Conservation (phyloP, 2,888 invertebrate genomes). For the Acleris laterana region DNA sequence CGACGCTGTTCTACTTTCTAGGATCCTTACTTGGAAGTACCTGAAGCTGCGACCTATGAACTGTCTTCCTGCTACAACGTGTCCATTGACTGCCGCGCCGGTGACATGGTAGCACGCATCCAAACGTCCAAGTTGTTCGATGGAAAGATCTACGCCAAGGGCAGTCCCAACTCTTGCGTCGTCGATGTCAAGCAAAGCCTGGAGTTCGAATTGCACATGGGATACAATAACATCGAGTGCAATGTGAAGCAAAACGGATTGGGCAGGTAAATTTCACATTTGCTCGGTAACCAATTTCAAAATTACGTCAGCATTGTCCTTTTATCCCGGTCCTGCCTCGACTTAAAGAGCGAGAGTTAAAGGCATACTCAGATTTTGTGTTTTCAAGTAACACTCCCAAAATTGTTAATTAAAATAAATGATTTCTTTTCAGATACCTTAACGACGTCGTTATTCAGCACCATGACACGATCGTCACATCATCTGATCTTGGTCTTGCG, state of each 20-base stretch:
- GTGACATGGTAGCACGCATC: constrained; percentile 96
- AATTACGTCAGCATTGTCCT: no score
- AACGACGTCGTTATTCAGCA: constrained; percentile 98
- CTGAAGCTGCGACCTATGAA: constrained; percentile 96
- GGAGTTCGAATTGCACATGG: constrained; percentile 96
- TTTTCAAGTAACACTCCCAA: neutral
- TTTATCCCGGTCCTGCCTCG: no score
- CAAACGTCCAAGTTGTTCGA: constrained; percentile 96
- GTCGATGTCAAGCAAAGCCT: constrained; percentile 94
- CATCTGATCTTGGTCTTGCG: constrained; percentile 95
- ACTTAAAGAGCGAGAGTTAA: neutral
- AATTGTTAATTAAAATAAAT: neutral
- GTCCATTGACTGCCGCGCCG: constrained; percentile 95
- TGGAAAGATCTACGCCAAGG: constrained; percentile 97
- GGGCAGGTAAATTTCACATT: constrained; percentile 83
- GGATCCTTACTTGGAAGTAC: constrained; percentile 95
- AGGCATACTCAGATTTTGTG: neutral
- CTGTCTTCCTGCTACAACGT: constrained; percentile 97
- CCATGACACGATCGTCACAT: constrained; percentile 97
- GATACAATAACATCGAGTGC: constrained; percentile 96
- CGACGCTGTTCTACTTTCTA: constrained; percentile 54
- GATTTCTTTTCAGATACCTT: constrained; percentile 83
- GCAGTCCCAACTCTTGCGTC: constrained; percentile 96
- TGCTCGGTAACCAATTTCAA: no score
- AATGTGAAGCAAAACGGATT: constrained; percentile 95